Base-by-base conservation (phyloP, 2,113 vertebrate species). In the Nothobranchius furzeri region DNA sequence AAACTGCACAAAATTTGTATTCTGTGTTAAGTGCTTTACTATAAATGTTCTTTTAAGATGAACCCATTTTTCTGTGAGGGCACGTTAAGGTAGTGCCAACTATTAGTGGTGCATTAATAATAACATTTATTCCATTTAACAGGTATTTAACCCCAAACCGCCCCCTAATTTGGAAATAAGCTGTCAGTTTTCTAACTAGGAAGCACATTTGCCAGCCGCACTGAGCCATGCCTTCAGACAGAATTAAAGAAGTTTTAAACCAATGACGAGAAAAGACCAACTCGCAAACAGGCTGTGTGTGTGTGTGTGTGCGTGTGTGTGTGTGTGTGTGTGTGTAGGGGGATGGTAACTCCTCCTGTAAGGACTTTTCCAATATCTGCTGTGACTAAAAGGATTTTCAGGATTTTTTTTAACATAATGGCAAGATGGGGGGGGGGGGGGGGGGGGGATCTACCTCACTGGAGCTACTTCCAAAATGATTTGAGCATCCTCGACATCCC, bases 371-470 rank as follows among this genome's bases (percentile, higher is more conserved):
- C 87, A 77, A 85, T 83, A 79, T 78, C 84, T 65, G 69, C 88
- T 89, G 90, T 90, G 86, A 90, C 90, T 90, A 92, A 93, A 87
- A 67, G 89, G 90, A 92, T 92, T 90, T 69, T 78, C 70, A 71
- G 78, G 75, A 85, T 81, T 78, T 84, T 20, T 84, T 82, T 86
- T 85, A 55, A 90, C 82, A 68, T 87, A 83, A 87, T 75, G 81
- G 78, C 49, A 79, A 63, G 20, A 15, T 45, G 43, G 43, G 43
- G 43, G n/a, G n/a, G n/a, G n/a, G n/a, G n/a, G n/a, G n/a, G n/a
- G n/a, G n/a, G n/a, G n/a, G n/a, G n/a, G n/a, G n/a, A 88, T 81
- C 67, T 61, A 75, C 77, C 72, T 83, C 10, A 17, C 69, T 72
- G 73, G 78, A 84, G 60, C 72, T 79, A 86, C 76, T 86, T 87